A percentile compares a stretch with the other conserved stretches of the same genome.
Conservation (phyloP, 2,888 invertebrate genomes). For the Auanema freiburgensis region DNA sequence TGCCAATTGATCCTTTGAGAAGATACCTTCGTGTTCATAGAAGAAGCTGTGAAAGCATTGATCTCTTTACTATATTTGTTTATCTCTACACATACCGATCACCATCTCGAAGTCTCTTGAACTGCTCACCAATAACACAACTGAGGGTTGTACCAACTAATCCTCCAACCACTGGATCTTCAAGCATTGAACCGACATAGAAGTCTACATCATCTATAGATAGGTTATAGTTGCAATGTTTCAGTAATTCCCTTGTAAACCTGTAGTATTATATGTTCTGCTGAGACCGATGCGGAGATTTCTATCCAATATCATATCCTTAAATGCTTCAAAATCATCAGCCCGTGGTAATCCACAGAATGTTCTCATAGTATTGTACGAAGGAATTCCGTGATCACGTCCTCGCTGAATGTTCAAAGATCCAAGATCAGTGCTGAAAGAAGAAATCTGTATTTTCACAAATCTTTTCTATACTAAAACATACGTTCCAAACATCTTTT, state of each 20-base stretch:
- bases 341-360: slow-evolving; percentile 83
- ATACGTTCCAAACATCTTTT: slow-evolving; percentile 75
- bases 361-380: slow-evolving; percentile 69
- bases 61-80: background rate
- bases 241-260: slow-evolving; percentile 19
- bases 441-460: background rate
- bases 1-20: slow-evolving; percentile 72
- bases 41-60: slow-evolving; percentile 65
- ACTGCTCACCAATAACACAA: slow-evolving; percentile 68
- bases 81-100: slow-evolving; percentile 65
- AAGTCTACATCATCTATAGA: slow-evolving; percentile 68
- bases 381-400: slow-evolving; percentile 85
- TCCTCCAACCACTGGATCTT: slow-evolving; percentile 67
- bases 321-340: slow-evolving; percentile 75
- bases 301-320: slow-evolving; percentile 77
- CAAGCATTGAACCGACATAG: slow-evolving; percentile 68
- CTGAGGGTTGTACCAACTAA: slow-evolving; percentile 68
- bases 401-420: slow-evolving; percentile 92
- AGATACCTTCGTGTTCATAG: slow-evolving; percentile 67
- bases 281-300: slow-evolving; percentile 77
- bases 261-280: slow-evolving; percentile 56
- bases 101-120: slow-evolving; percentile 67
- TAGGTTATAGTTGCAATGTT: background rate
- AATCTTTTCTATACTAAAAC: background rate
- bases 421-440: slow-evolving; percentile 75